Base-by-base conservation (phyloP, 2,888 invertebrate genomes). In the Agonopterix heracliana region DNA sequence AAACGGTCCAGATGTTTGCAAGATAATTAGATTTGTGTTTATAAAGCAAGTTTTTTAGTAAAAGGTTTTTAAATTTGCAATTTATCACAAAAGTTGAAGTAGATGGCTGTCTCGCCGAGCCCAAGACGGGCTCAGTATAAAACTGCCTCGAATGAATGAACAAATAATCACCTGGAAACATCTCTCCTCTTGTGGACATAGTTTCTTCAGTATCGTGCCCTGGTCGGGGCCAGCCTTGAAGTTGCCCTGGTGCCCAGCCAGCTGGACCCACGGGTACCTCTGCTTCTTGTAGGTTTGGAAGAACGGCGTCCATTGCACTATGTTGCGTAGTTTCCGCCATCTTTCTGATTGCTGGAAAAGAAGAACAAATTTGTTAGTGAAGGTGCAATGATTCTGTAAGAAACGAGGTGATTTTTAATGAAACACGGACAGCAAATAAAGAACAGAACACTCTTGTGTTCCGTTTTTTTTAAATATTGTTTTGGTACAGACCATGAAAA, bases 271-370 rank as follows among this genome's bases (percentile, higher is more conserved):
- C 48, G 97, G 98, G 84, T 98, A 98, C 63, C 96, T 90, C 80
- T 96, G 95, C 76, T 97, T 97, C 83, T 97, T 98, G 90, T 97
- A 98, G 0, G 96, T 97, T 86, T 98, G 98, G 77, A 98, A 96
- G 90, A 98, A 98, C 41, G 98, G 98, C 43, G 97, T 97, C 96
- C 98, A 97, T 75, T 97, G 96, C 26, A 98, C 97, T 55, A 97
- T 96, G 75, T 96, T 97, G 47, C 97, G 91, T 43, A 98, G 91
- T 80, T 97, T 98, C 56, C 96, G 91, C 98, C 98, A 98, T 74
- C 96, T 74, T 56, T 87, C 96, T 26, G 96, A 96, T 64, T 94
- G 93, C 96, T 97, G 91, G 38, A 93, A 92, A 57, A 46, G 54
- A 34, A 41, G 44, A 50, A 49, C 5, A 1, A 26, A 26, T 5